Evolutionary conservation across 2,888 invertebrate species (phyloP).

Genomic region (Philereme transversata): DNA sequence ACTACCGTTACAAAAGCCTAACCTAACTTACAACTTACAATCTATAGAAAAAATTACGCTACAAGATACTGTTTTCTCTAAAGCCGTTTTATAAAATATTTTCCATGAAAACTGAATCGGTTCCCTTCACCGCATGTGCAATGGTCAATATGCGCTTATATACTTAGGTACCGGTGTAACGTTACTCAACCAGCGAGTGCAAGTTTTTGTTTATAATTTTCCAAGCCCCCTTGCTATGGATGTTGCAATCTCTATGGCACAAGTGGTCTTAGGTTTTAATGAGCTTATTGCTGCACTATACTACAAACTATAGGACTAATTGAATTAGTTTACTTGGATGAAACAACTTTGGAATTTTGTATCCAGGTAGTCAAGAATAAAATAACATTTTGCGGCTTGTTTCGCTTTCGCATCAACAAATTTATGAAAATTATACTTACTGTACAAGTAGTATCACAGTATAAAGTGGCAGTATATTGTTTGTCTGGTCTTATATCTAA

Average conservation of each 20-base stretch:
- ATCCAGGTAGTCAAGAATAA: no score
- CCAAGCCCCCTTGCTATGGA: conserved; percentile 8
- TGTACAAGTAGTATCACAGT: no score
- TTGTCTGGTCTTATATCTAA: no score
- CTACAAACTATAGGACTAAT: neutral
- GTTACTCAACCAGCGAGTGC: conserved; percentile 18
- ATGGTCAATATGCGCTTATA: conserved; percentile 4
- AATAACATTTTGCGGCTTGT: no score
- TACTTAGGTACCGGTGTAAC: conserved; percentile 16
- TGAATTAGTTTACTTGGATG: neutral
- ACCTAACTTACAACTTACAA: conserved; percentile 3
- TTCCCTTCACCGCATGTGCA: conserved; percentile 24
- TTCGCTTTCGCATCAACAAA: no score
- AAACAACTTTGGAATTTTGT: no score
- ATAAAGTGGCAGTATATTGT: no score
- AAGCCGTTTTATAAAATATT: conserved; percentile 8
- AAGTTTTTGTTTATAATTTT: conserved; percentile 36
- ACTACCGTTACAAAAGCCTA: conserved; percentile 10
- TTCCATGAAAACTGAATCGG: conserved; percentile 25
- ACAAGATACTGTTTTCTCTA: conserved; percentile 13
- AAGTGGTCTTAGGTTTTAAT: conserved; percentile 14
- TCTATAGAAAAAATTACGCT: conserved; percentile 10
- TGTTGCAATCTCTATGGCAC: conserved; percentile 22
- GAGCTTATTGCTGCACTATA: neutral
- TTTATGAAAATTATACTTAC: no score